Evolutionary conservation across 2,113 vertebrate species (phyloP).

Genomic region (Lepus timidus): DNA sequence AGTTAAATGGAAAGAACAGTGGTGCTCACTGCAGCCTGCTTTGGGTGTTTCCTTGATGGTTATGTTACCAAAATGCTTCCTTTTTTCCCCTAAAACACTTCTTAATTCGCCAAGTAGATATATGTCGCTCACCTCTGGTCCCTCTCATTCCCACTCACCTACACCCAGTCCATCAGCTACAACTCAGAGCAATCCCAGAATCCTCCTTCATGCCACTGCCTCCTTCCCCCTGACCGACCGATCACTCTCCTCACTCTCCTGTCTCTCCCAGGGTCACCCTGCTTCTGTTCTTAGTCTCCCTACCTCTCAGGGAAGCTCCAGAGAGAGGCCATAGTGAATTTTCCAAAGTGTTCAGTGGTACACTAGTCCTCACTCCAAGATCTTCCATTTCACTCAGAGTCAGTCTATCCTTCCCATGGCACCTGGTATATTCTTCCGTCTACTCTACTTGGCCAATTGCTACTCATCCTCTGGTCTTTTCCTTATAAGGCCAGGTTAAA

Average conservation of each 20-base stretch:
- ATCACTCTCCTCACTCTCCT: neutral
- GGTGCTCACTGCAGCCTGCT: neutral
- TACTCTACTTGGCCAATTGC: no score
- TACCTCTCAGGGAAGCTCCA: neutral
- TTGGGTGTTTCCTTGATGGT: neutral
- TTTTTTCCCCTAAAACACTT: neutral
- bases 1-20: neutral
- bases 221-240: no score
- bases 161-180: neutral
- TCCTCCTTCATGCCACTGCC: rapidly evolving
- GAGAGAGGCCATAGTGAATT: rapidly evolving
- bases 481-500: neutral
- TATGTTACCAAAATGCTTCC: neutral
- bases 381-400: neutral
- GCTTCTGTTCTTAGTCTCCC: neutral
- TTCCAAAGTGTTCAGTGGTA: neutral
- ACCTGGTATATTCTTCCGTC: neutral
- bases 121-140: no score
- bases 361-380: neutral
- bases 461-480: no score
- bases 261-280: neutral
- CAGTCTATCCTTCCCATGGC: neutral
- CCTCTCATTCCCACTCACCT: neutral
- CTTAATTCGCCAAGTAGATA: neutral
- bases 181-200: neutral